Evolutionary conservation across 2,113 vertebrate species (phyloP).

Genomic region (Ailuropoda melanoleuca): DNA sequence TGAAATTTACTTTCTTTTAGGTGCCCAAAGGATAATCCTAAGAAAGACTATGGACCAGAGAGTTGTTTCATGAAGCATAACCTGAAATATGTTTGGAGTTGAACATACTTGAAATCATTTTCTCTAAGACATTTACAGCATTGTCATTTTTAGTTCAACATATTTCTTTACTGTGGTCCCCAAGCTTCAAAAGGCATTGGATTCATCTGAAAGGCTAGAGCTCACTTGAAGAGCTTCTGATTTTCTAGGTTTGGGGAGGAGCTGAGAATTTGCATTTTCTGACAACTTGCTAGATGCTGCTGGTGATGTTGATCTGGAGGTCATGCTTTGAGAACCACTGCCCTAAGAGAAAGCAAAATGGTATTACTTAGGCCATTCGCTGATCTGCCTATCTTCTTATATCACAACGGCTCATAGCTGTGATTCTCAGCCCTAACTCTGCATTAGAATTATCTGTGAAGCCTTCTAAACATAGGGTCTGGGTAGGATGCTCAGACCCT

Average conservation of each 20-base stretch:
- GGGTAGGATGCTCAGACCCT: not conserved
- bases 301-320: not conserved
- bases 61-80: conserved; percentile 38
- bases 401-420: not conserved
- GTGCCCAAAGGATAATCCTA: not conserved
- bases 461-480: not conserved
- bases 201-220: not conserved
- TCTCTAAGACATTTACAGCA: conserved; percentile 23
- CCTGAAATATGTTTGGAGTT: conserved; percentile 6
- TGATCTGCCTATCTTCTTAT: not conserved
- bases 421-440: not conserved
- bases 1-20: conserved; percentile 11
- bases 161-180: conserved; percentile 3
- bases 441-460: conserved; percentile 5
- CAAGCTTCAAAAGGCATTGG: not conserved
- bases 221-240: not conserved
- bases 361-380: not conserved
- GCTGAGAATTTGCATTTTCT: not conserved
- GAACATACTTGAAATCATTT: conserved; percentile 17
- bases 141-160: conserved; percentile 1
- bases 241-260: not conserved
- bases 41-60: conserved; percentile 6
- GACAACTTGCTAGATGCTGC: not conserved
- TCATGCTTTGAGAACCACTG: not conserved
- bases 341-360: not conserved